Evolutionary conservation across 2,113 vertebrate species (phyloP).

Genomic region (Oncorhynchus masou): DNA sequence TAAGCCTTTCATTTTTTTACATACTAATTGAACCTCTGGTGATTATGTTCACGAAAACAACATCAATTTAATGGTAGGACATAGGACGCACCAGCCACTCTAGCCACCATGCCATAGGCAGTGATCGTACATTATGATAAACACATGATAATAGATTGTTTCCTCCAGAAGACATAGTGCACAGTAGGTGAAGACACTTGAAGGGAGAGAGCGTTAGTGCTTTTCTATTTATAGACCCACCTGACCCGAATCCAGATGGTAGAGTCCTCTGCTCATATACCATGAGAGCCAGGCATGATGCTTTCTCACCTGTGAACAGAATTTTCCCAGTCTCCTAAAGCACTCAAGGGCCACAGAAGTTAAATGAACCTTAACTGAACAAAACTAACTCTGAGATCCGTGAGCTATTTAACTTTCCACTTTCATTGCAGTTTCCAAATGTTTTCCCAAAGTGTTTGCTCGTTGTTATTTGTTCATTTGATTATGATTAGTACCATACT

Average conservation of each 20-base stretch:
- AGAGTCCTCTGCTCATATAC: neutral
- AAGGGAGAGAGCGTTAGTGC: neutral
- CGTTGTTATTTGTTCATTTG: too few species aligned
- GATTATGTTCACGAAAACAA: constrained; percentile 36
- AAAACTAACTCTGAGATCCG: too few species aligned
- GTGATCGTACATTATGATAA: neutral
- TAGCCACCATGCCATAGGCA: neutral
- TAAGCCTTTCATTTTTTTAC: constrained; percentile 32
- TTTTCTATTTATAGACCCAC: constrained; percentile 7
- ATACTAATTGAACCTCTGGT: constrained; percentile 54
- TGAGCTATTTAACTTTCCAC: too few species aligned
- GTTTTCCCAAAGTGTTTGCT: too few species aligned
- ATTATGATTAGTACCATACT: too few species aligned
- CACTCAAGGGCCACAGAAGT: too few species aligned
- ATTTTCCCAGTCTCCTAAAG: too few species aligned
- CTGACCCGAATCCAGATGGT: constrained; percentile 22
- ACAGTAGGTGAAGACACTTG: neutral
- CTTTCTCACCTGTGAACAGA: too few species aligned
- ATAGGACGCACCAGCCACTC: neutral
- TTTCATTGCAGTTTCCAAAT: too few species aligned
- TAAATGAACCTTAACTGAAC: too few species aligned
- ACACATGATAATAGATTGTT: neutral
- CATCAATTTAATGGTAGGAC: neutral
- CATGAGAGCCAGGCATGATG: neutral
- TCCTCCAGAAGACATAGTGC: neutral